Evolutionary conservation across 2,797 vertebrate species (phyloP), one percentile per base, ranked within the genome.

Genomic region (Antrozous pallidus): DNA sequence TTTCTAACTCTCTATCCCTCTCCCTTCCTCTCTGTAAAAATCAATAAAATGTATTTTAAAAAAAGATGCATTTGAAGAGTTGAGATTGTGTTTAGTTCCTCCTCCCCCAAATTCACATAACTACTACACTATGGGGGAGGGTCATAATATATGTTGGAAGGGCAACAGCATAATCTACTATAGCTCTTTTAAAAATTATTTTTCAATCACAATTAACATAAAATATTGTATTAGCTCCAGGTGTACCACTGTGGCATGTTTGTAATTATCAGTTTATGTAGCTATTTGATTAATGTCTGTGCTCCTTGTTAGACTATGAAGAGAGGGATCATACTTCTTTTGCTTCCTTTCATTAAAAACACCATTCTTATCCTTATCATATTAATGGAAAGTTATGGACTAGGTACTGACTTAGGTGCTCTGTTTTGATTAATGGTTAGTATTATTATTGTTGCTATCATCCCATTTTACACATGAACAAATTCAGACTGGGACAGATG

Each of bases 301-400:
- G 3, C 2, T 71, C 51, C 58, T 16, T 33, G 36, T 26, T 82
- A 63, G 38, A 38, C 4, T 45, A 51, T 70, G 17, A 89, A 90
- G 33, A 18, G 0, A 67, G n/a, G 40, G 42, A 26, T 40, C 40
- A 28, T n/a, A 51, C 47, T 71, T 83, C 6, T 89, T 90, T 42
- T 33, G 18, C 51, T 81, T n/a, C 17, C 13, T 47, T 73, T 22
- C 33, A 20, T 63, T 94, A 71, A 77, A 40, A 93, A 85, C 45
- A 65, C 24, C 9, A 51, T 65, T 38, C 13, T 80, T 22, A 33
- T 36, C 31, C 45, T 89, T 13, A 73, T 73, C 5, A 36, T n/a
- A 13, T 63, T 73, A 63, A 78, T 33, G 31, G 36, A n/a, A 4
- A 75, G 31, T 61, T 6, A 8, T 51, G 42, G 1, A 5, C 5